These are phyloP conservation scores for Lates japonicus DNA, from an alignment of 2,797 vertebrate species.

Conservation along the genomic window DNA sequence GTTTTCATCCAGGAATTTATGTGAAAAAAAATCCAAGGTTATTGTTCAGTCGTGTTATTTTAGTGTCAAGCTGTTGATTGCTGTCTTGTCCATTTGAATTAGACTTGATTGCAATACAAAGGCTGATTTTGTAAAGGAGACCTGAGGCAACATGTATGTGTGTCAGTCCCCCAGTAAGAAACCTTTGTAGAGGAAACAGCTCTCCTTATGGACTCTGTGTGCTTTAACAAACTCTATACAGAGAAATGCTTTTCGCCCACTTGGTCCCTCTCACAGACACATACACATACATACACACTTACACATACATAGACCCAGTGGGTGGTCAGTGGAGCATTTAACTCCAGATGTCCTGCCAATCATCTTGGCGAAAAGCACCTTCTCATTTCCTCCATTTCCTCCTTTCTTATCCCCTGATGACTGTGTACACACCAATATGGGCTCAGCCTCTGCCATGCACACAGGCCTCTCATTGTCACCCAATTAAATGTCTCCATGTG, in stretches of 20 bases:
- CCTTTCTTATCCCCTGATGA: slow-evolving; percentile 23
- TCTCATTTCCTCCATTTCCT: slow-evolving; percentile 67
- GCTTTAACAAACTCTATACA: slow-evolving; percentile 3
- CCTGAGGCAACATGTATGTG: slow-evolving; percentile 1
- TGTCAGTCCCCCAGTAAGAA: slow-evolving; percentile 10
- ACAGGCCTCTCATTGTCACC: slow-evolving; percentile 59
- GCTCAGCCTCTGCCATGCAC: slow-evolving; percentile 26
- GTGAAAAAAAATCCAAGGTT: neutral
- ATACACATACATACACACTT: neutral
- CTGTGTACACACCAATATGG: neutral
- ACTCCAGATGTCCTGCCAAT: slow-evolving; percentile 75
- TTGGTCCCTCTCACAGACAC: neutral
- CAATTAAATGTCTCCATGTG: slow-evolving; percentile 49
- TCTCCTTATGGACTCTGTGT: neutral
- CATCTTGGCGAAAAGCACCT: slow-evolving; percentile 43
- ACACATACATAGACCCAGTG: slow-evolving; percentile 45
- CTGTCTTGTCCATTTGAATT: neutral
- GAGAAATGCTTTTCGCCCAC: neutral
- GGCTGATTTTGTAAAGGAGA: neutral
- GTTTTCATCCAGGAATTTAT: neutral
- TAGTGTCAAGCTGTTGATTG: slow-evolving; percentile 3
- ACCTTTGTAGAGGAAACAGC: slow-evolving; percentile 11
- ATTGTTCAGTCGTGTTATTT: slow-evolving; percentile 14
- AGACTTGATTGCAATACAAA: neutral
- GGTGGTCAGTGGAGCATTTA: slow-evolving; percentile 62